Conservation (phyloP, 1,140 invertebrate genomes). For the Conopomorpha cramerella region DNA sequence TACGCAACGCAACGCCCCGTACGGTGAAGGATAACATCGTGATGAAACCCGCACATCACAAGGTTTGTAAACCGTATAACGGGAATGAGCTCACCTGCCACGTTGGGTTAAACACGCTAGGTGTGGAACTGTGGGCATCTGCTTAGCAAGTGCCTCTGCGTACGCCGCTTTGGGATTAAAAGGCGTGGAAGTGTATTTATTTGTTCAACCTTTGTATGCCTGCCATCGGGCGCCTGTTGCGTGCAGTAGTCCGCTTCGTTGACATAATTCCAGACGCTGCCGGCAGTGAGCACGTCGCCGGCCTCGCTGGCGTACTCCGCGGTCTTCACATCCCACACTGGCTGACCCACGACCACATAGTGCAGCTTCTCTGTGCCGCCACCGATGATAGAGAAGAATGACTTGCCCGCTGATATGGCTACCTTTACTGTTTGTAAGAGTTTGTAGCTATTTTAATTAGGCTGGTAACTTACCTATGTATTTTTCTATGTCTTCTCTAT, state of each 20-base stretch:
- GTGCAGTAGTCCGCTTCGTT: slow-evolving; percentile 40
- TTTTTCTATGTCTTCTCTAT: neutral
- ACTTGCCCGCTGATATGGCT: slow-evolving; percentile 65
- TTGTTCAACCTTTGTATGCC: slow-evolving; percentile 37
- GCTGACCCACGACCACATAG: slow-evolving; percentile 65
- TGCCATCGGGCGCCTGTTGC: slow-evolving; percentile 23
- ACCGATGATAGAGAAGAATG: slow-evolving; percentile 64
- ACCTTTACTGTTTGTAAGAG: slow-evolving; percentile 60
- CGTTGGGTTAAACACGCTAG: neutral
- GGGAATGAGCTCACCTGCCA: no score
- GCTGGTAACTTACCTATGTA: neutral
- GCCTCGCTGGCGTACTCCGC: slow-evolving; percentile 42
- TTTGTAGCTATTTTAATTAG: neutral
- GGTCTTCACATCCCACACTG: slow-evolving; percentile 66
- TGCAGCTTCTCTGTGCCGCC: slow-evolving; percentile 48
- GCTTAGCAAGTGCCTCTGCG: no score
- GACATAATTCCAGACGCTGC: slow-evolving; percentile 48
- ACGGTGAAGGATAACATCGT: no score
- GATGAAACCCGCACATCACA: no score
- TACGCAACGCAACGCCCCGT: no score
- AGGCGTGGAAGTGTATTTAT: no score
- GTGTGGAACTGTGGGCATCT: no score
- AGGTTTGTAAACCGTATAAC: no score
- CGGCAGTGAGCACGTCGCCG: slow-evolving; percentile 51
- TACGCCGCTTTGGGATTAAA: no score